A percentile compares a stretch with the other conserved stretches of the same genome.
Conservation (phyloP, 1,140 invertebrate genomes). For the Ruditapes philippinarum region DNA sequence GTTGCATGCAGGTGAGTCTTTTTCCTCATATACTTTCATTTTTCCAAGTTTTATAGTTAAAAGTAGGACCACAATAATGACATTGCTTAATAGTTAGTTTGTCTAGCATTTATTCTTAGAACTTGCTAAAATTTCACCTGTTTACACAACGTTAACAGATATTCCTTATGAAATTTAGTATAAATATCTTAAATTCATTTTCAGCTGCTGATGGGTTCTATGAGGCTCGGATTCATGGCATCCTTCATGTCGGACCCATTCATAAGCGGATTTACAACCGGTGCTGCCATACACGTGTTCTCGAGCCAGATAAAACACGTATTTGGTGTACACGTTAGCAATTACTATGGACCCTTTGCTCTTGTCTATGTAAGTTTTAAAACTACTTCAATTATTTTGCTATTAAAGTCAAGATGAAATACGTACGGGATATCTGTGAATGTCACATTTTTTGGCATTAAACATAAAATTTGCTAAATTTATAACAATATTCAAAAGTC, state of each 20-base stretch:
- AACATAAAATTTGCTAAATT: too few species aligned
- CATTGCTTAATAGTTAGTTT: too few species aligned
- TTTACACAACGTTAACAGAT: too few species aligned
- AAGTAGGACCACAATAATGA: too few species aligned
- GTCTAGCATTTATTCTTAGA: too few species aligned
- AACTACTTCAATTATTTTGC: neutral
- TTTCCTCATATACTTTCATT: too few species aligned
- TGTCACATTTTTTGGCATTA: neutral
- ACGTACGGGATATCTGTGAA: neutral
- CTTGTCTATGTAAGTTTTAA: constrained; percentile 85
- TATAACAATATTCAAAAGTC: too few species aligned
- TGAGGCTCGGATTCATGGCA: constrained; percentile 87
- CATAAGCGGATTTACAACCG: constrained; percentile 88
- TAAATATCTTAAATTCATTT: too few species aligned
- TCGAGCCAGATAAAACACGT: constrained; percentile 87
- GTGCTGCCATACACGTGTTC: constrained; percentile 88
- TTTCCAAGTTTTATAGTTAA: too few species aligned
- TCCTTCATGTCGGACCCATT: constrained; percentile 87
- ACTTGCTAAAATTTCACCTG: too few species aligned
- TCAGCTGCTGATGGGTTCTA: constrained; percentile 86
- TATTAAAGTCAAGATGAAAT: neutral
- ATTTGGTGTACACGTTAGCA: constrained; percentile 85
- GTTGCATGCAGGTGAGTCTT: constrained; percentile 83
- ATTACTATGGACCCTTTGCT: constrained; percentile 86
- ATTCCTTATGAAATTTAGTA: too few species aligned